A percentile compares a stretch with the other conserved stretches of the same genome.
Evolutionary conservation across 2,888 invertebrate genomes (phyloP).

Genomic region (Phorcus lineatus): DNA sequence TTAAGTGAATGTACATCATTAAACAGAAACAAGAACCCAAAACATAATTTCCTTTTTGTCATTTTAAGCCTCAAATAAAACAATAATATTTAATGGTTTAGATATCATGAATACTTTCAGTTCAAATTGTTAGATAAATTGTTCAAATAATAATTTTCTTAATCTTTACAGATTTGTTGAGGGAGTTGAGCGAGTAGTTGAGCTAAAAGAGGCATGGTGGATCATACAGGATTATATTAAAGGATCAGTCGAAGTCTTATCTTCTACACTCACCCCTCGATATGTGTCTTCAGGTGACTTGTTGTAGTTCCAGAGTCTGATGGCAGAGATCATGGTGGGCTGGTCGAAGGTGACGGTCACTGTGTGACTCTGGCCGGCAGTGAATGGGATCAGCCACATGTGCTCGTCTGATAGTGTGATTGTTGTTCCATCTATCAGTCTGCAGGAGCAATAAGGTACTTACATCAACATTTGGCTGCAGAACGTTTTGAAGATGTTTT

Average conservation of each 20-base stretch:
- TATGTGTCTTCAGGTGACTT: constrained; percentile 81
- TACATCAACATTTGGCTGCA: no score
- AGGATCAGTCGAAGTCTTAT: no score
- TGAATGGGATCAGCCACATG: constrained; percentile 77
- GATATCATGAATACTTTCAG: no score
- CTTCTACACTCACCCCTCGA: constrained; percentile 73
- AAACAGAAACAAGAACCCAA: neutral
- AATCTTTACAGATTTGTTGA: no score
- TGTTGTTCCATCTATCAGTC: constrained; percentile 83
- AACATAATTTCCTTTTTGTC: neutral
- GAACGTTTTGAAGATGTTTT: no score
- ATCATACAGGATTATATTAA: no score
- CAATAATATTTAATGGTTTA: no score
- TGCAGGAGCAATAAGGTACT: constrained; percentile 52
- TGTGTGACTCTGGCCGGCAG: constrained; percentile 67
- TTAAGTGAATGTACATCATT: constrained; percentile 18
- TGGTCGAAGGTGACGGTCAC: constrained; percentile 68
- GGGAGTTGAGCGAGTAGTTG: no score
- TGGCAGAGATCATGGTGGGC: constrained; percentile 75
- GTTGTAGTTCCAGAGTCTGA: constrained; percentile 90
- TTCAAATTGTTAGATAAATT: no score
- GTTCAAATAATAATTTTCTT: no score
- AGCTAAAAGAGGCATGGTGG: no score
- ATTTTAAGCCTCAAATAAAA: no score
- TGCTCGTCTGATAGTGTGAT: constrained; percentile 82